A percentile compares a stretch with the other conserved stretches of the same genome.
Conservation (phyloP, 2,888 invertebrate genomes). For the Fragum fragum region DNA sequence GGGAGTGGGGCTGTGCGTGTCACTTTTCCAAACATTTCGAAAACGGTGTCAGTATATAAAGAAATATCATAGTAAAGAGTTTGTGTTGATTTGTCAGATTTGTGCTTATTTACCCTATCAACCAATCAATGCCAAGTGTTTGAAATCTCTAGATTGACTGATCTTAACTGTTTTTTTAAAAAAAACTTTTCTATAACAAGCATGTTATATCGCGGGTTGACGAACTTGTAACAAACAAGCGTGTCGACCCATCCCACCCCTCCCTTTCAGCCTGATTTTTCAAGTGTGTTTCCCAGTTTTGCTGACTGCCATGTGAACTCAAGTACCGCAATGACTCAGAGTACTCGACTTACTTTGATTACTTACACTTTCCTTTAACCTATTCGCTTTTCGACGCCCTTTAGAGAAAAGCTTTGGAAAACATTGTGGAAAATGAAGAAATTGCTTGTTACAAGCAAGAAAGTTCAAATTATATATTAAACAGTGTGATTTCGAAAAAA, state of each 20-base stretch:
- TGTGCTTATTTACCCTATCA: background rate
- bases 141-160: background rate
- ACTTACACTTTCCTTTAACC: background rate
- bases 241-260: background rate
- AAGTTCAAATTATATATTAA: no score
- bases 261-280: background rate
- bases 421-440: no score
- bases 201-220: background rate
- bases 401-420: no score
- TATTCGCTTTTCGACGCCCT: background rate
- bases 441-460: no score
- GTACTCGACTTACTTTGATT: background rate
- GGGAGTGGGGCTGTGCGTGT: no score
- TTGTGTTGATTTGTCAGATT: no score
- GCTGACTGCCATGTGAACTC: background rate
- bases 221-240: conserved; percentile 3
- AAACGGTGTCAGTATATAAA: no score
- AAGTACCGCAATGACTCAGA: background rate
- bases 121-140: background rate
- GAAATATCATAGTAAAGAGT: no score
- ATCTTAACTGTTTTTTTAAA: background rate
- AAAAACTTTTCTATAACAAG: no score
- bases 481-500: no score
- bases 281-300: background rate
- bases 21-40: no score